phyloP scores from a whole-genome alignment of 1,140 invertebrate genomes.

The Plutomurus gul region DNA sequence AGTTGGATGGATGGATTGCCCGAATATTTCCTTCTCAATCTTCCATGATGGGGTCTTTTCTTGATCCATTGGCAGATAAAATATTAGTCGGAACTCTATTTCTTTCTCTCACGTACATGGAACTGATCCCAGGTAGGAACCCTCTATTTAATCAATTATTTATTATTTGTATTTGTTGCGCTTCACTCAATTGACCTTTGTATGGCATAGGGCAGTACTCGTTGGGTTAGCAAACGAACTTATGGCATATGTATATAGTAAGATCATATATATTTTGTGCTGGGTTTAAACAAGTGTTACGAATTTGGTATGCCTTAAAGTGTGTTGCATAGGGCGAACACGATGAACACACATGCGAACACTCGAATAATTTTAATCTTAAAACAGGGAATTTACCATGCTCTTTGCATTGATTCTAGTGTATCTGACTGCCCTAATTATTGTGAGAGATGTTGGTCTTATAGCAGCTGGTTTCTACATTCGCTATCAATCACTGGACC shows the following conservation, averaged over 20 bases:
- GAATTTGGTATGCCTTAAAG: too few species aligned
- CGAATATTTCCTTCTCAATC: slow-evolving; percentile 87
- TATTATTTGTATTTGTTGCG: neutral
- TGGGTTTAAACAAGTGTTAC: too few species aligned
- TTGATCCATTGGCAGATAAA: slow-evolving; percentile 99
- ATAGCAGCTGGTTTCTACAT: slow-evolving; percentile 83
- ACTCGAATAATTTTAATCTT: neutral
- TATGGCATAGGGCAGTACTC: too few species aligned
- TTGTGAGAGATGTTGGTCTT: slow-evolving; percentile 81
- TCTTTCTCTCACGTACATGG: slow-evolving; percentile 79
- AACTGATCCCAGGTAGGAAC: slow-evolving; percentile 74
- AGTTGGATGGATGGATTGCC: slow-evolving; percentile 96
- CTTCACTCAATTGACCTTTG: too few species aligned
- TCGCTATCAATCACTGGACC: slow-evolving; percentile 83
- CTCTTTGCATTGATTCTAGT: slow-evolving; percentile 59
- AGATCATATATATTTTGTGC: neutral
- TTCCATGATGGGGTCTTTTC: slow-evolving; percentile 87
- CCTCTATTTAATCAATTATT: neutral
- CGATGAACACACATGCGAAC: too few species aligned
- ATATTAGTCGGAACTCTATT: slow-evolving; percentile 87
- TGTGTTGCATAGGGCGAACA: too few species aligned
- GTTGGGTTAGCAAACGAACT: neutral
- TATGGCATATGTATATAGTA: neutral
- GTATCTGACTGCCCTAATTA: slow-evolving; percentile 78
- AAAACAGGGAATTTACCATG: neutral